Conservation (phyloP, 1,140 invertebrate species). For the Pseudomyrmex flavicornis region DNA sequence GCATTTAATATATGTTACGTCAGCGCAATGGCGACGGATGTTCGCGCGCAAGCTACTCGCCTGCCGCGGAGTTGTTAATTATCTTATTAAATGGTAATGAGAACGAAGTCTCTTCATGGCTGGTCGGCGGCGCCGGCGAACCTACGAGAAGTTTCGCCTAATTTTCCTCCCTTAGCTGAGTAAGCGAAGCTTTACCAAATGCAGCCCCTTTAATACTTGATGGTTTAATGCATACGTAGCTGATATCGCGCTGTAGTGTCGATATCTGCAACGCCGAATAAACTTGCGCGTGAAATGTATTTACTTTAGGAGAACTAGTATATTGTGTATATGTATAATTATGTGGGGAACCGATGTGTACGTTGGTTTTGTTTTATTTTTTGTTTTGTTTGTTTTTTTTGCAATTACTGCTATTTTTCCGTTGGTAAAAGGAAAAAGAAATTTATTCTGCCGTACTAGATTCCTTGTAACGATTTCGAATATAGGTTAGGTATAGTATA, state of each 20-base stretch:
- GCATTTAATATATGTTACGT: conserved; percentile 9
- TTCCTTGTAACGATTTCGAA: too few species aligned
- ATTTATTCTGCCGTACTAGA: too few species aligned
- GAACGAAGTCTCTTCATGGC: conserved; percentile 29
- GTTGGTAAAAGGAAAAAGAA: too few species aligned
- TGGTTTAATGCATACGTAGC: conserved; percentile 51
- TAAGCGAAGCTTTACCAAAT: conserved; percentile 23
- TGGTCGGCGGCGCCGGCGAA: not conserved
- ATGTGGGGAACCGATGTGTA: too few species aligned
- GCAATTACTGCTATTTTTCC: too few species aligned
- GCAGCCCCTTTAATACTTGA: conserved; percentile 46
- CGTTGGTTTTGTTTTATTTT: too few species aligned
- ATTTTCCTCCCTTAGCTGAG: conserved; percentile 29
- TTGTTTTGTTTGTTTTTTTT: too few species aligned
- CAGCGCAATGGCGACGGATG: conserved; percentile 6
- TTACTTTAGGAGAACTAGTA: too few species aligned
- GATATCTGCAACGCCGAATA: conserved; percentile 5
- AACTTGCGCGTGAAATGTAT: not conserved
- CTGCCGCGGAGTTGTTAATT: conserved; percentile 59
- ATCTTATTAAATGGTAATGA: conserved; percentile 60
- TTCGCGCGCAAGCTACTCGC: not conserved
- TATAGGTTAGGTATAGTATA: too few species aligned
- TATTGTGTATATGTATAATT: too few species aligned
- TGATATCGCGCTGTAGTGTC: conserved; percentile 20
- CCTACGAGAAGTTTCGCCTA: conserved; percentile 22